These are phyloP conservation scores for Gopherus flavomarginatus DNA, from an alignment of 2,113 vertebrate genomes.

Conservation along the genomic window DNA sequence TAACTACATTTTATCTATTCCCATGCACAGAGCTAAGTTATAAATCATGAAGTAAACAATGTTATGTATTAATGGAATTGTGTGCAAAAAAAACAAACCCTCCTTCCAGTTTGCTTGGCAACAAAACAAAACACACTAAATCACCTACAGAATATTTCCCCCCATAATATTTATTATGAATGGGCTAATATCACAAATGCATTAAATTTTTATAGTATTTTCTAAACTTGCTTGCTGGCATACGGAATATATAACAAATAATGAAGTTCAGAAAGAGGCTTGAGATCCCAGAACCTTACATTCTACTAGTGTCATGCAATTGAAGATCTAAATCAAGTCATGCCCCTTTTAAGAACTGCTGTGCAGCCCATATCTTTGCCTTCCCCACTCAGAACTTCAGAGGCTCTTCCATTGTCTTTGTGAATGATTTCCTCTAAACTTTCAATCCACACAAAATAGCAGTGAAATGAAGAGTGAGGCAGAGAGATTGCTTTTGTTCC, in stretches of 20 bases:
- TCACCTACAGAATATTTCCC: constrained; percentile 15
- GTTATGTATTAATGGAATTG: background rate
- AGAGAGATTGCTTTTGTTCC: background rate
- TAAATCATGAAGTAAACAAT: constrained; percentile 16
- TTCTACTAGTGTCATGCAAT: background rate
- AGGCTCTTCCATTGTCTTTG: background rate
- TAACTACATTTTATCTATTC: constrained; percentile 43
- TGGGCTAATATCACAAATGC: background rate
- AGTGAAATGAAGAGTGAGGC: background rate
- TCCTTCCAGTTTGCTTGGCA: background rate
- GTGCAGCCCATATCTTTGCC: background rate
- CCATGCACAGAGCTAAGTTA: constrained; percentile 19
- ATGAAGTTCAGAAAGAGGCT: constrained; percentile 12
- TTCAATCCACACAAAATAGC: background rate
- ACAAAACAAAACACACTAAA: constrained; percentile 7
- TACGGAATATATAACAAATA: background rate
- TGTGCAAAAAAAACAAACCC: background rate
- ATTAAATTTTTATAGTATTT: constrained; percentile 26
- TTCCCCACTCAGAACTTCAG: background rate
- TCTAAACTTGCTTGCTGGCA: background rate
- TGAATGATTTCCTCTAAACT: background rate
- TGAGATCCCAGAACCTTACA: background rate
- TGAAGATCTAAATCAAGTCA: background rate
- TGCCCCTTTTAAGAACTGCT: background rate
- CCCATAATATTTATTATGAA: constrained; percentile 12